A percentile compares a stretch with the other conserved stretches of the same genome.
Evolutionary conservation across 2,888 invertebrate species (phyloP).

Genomic region (Zelleria hepariella): DNA sequence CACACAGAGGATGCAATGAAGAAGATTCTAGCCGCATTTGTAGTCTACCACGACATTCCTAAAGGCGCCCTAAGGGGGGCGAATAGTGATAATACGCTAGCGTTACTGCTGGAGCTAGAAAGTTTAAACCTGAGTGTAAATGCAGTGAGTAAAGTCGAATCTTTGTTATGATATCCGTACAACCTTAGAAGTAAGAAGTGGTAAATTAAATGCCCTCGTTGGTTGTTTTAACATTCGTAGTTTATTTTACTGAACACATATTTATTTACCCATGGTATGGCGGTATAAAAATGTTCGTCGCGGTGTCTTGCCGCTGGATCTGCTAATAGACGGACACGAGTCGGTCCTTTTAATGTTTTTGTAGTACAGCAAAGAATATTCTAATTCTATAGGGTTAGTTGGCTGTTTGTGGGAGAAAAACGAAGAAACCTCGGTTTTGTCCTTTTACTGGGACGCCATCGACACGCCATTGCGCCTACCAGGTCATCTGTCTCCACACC

Average conservation of each 20-base stretch:
- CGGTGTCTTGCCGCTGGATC: no score
- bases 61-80: conserved; percentile 37
- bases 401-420: no score
- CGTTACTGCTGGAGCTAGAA: conserved; percentile 28
- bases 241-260: not conserved
- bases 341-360: no score
- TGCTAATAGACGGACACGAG: no score
- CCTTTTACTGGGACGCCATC: no score
- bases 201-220: not conserved
- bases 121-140: conserved; percentile 29
- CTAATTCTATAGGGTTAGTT: no score
- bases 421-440: no score
- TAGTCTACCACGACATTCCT: conserved; percentile 74
- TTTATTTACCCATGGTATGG: no score
- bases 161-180: conserved; percentile 30
- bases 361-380: no score
- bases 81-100: conserved; percentile 31
- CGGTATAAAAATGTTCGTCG: no score
- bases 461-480: no score
- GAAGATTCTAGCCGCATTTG: conserved; percentile 63
- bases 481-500: no score
- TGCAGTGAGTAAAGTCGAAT: conserved; percentile 27
- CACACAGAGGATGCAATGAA: conserved; percentile 39
- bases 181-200: not conserved
- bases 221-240: not conserved